Conservation (phyloP, 2,888 invertebrate species). For the Busseola fusca region DNA sequence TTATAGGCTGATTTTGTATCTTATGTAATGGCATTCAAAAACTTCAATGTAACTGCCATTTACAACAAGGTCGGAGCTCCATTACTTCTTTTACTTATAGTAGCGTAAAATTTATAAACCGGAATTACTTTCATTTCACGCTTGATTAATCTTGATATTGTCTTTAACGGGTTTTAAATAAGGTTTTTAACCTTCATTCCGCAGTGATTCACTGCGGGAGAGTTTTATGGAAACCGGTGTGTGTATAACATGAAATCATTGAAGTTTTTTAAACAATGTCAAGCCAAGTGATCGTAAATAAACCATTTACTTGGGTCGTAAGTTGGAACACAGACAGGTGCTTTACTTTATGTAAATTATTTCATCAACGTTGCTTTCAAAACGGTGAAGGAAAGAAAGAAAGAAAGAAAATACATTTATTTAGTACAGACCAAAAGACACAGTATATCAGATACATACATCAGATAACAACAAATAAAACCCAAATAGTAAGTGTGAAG, state of each 20-base stretch:
- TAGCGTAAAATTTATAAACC: conserved; percentile 36
- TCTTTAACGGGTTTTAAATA: conserved; percentile 32
- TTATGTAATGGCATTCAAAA: conserved; percentile 48
- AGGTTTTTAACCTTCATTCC: conserved; percentile 44
- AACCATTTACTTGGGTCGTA: background rate
- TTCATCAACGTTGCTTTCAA: too few species aligned
- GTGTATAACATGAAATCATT: background rate
- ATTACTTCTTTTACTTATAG: conserved; percentile 27
- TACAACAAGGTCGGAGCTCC: conserved; percentile 48
- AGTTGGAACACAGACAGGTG: too few species aligned
- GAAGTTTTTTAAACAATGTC: conserved; percentile 1
- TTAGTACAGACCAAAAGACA: too few species aligned
- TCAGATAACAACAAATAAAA: too few species aligned
- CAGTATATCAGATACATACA: too few species aligned
- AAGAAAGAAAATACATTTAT: too few species aligned
- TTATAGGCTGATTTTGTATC: too few species aligned
- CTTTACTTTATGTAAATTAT: too few species aligned
- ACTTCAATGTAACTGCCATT: conserved; percentile 33
- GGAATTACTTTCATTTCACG: conserved; percentile 33
- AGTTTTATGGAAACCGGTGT: background rate
- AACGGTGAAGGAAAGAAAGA: too few species aligned
- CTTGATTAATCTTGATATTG: conserved; percentile 33
- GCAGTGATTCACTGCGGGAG: conserved; percentile 18
- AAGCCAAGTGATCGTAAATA: background rate
- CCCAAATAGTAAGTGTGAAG: too few species aligned